phyloP scores from a whole-genome alignment of 2,888 invertebrate genomes.

The Lasioglossum vierecki region DNA sequence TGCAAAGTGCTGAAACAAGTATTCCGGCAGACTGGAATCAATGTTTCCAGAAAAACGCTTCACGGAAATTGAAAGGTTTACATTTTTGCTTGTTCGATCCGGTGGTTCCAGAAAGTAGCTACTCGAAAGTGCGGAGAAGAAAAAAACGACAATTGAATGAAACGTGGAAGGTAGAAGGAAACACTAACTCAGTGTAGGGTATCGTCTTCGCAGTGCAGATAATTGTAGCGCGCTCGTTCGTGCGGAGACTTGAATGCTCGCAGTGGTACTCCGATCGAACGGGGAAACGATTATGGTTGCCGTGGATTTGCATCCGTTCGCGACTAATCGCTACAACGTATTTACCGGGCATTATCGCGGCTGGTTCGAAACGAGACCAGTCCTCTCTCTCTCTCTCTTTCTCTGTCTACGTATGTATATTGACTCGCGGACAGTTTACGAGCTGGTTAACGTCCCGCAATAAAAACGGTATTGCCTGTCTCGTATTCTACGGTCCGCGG shows the following conservation, averaged over 20 bases:
- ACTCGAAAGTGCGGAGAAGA: not conserved
- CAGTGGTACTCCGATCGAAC: slow-evolving; percentile 7
- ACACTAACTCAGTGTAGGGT: not conserved
- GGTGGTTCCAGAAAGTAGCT: not conserved
- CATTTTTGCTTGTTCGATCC: no score
- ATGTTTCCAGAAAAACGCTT: no score
- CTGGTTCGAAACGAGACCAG: slow-evolving; percentile 34
- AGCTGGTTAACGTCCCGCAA: slow-evolving; percentile 47
- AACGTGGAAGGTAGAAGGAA: not conserved
- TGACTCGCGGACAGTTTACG: slow-evolving; percentile 36
- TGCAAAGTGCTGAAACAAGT: no score
- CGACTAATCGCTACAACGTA: slow-evolving; percentile 50
- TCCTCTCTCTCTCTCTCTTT: not conserved
- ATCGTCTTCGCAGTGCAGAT: not conserved
- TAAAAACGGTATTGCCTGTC: slow-evolving; percentile 60
- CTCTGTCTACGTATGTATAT: not conserved
- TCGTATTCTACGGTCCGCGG: slow-evolving; percentile 45
- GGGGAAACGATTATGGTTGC: slow-evolving; percentile 23
- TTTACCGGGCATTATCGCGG: slow-evolving; percentile 50
- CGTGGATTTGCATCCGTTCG: slow-evolving; percentile 20
- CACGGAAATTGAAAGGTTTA: no score
- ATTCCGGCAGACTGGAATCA: no score
- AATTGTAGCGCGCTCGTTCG: slow-evolving; percentile 5
- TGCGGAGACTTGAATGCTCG: slow-evolving; percentile 28
- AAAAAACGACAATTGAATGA: not conserved